Evolutionary conservation across 64 coral and sea anemone species (phyloP).

Genomic region (Cladopsammia gracilis): DNA sequence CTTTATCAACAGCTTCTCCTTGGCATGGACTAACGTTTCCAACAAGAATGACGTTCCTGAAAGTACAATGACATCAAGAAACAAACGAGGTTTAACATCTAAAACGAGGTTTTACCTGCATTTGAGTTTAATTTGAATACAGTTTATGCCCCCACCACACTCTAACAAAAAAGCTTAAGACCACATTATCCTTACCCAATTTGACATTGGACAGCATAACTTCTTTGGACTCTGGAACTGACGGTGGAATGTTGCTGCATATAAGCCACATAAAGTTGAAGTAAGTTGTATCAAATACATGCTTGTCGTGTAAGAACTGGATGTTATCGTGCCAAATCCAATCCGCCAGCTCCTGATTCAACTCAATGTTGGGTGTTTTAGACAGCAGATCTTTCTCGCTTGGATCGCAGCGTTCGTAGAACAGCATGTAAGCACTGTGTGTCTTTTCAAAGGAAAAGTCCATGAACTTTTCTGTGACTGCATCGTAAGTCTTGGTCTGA

Average conservation of each 20-base stretch:
- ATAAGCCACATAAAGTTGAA: constrained; percentile 99
- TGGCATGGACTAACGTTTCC: constrained; percentile 95
- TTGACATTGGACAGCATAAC: constrained; percentile 90
- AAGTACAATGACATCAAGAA: background rate
- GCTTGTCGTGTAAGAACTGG: constrained; percentile 97
- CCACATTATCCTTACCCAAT: constrained; percentile 29
- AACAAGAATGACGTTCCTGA: constrained; percentile 85
- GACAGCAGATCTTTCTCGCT: constrained; percentile 28
- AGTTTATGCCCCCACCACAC: too few species aligned
- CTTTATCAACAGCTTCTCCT: constrained; percentile 93
- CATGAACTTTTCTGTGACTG: constrained; percentile 98
- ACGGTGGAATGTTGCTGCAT: constrained; percentile 89
- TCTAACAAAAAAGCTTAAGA: too few species aligned
- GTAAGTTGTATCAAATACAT: constrained; percentile 98
- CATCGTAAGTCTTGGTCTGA: constrained; percentile 98
- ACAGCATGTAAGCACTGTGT: constrained; percentile 99
- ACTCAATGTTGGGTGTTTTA: constrained; percentile 40
- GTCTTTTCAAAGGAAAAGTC: constrained; percentile 99
- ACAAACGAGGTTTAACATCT: background rate
- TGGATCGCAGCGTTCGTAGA: constrained; percentile 90
- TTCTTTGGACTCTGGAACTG: constrained; percentile 65
- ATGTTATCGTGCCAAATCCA: constrained; percentile 99
- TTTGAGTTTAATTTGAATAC: too few species aligned
- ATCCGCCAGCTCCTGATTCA: constrained; percentile 78
- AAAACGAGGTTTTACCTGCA: too few species aligned